Evolutionary conservation across 2,113 vertebrate genomes (phyloP).

Genomic region (Rutilus rutilus): DNA sequence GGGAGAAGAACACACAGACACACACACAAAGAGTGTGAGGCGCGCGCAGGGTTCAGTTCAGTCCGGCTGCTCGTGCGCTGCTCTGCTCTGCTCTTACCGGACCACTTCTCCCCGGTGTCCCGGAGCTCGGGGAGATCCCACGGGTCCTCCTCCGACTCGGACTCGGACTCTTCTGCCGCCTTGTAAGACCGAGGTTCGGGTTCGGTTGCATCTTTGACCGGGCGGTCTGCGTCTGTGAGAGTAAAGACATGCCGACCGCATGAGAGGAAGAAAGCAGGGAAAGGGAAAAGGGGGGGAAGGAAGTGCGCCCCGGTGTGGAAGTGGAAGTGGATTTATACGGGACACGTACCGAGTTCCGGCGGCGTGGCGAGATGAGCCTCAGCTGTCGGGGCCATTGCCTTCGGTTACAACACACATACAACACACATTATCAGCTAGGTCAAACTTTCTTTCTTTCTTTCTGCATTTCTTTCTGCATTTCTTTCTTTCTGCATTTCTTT

Average conservation of each 20-base stretch:
- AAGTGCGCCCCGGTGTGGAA: slow-evolving; percentile 19
- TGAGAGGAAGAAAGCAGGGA: no score
- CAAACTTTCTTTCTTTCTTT: no score
- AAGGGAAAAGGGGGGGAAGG: no score
- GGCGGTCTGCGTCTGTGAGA: neutral
- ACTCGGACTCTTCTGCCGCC: slow-evolving; percentile 43
- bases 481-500: neutral
- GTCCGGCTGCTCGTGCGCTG: neutral
- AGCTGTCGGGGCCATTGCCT: slow-evolving; percentile 89
- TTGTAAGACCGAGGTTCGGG: slow-evolving; percentile 72
- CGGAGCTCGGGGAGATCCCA: slow-evolving; percentile 87
- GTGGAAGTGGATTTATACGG: neutral
- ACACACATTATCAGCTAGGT: no score
- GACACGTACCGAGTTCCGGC: slow-evolving; percentile 58
- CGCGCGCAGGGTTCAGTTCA: no score
- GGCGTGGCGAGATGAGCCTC: slow-evolving; percentile 74
- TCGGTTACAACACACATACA: neutral
- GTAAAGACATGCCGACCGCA: no score
- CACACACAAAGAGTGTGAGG: slow-evolving; percentile 50
- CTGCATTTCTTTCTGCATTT: neutral
- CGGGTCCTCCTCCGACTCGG: slow-evolving; percentile 70
- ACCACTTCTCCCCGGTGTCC: slow-evolving; percentile 87
- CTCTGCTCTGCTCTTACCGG: slow-evolving; percentile 76
- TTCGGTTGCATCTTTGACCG: slow-evolving; percentile 70
- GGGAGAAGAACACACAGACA: slow-evolving; percentile 32